Base-by-base conservation (phyloP, 2,888 invertebrate species). In the Volucella bombylans region DNA sequence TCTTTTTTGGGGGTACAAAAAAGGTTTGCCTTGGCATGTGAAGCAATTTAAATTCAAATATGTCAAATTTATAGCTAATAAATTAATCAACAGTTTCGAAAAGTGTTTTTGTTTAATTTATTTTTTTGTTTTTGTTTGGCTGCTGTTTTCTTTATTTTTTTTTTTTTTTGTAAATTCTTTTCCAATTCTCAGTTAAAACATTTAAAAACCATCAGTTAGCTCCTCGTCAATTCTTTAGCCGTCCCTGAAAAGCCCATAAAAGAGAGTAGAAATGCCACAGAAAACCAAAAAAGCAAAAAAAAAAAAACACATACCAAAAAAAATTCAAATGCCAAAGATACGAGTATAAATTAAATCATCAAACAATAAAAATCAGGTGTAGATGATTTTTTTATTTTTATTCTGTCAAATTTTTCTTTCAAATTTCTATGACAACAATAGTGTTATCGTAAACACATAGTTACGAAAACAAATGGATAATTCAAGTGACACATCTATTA, bases 381-480 rank as follows among this genome's bases (percentile, higher is more conserved):
- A 62, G 54, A 73, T 65, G 64, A 54, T 65, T 65, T 47, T 57
- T 64, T 73, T 49, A 71, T 49, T 57, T 64, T 71, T 31, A 59
- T 65, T 31, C 39, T 68, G 23, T 57, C 38, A 15, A 38, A 45
- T 52, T 69, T 74, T 71, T 71, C 45, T 47, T 77, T 68, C 52
- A 64, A 50, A 45, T 69, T 68, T 64, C 23, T n/a, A 15, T 61
- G 50, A 45, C 47, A 68, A 62, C 47, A 71, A 72, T 39, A 72
- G 49, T 2, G n/a, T 11, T 11, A 39, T 15, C 39, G 50, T 10
- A 39, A 23, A 14, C 18, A 41, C 23, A 68, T 72, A 67, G 72
- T 72, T 72, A 59, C 74, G 68, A 72, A 78, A 78, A 78, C 78
- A 72, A 59, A 82, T 78, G 72, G 67, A 78, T 72, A 82, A 78